phyloP scores from a whole-genome alignment of 2,797 vertebrate species.

The Chromis chromis region DNA sequence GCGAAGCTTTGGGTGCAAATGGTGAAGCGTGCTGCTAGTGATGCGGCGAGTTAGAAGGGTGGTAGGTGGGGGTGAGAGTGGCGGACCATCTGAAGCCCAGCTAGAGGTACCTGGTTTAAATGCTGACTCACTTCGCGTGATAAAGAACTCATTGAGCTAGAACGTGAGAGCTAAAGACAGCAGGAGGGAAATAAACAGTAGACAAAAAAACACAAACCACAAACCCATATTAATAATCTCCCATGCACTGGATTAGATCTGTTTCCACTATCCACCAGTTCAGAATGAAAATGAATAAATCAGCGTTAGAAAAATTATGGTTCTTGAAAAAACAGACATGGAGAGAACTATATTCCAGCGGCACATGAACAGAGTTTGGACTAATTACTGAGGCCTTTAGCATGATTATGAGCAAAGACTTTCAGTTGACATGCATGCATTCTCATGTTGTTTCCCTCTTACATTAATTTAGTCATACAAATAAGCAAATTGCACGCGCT shows the following conservation, averaged over 20 bases:
- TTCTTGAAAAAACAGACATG: constrained; percentile 37
- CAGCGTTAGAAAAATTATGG: constrained; percentile 43
- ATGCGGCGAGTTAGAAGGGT: constrained; percentile 46
- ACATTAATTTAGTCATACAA: constrained; percentile 26
- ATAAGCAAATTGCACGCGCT: constrained; percentile 43
- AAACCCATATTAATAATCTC: constrained; percentile 81
- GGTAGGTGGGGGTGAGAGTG: constrained; percentile 46
- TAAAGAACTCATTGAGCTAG: constrained; percentile 99
- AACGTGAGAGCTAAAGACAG: constrained; percentile 96
- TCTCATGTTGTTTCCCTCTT: constrained; percentile 1
- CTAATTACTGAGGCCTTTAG: constrained; percentile 41
- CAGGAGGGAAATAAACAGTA: constrained; percentile 79
- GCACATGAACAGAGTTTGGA: constrained; percentile 51
- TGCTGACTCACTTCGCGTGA: constrained; percentile 99
- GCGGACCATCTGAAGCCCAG: constrained; percentile 76
- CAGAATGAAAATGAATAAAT: constrained; percentile 49
- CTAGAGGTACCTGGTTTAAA: constrained; percentile 95
- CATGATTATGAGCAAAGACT: constrained; percentile 57
- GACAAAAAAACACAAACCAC: constrained; percentile 79
- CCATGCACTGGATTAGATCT: constrained; percentile 82
- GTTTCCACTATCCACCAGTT: constrained; percentile 60
- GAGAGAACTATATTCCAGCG: constrained; percentile 51
- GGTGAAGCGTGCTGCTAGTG: constrained; percentile 49
- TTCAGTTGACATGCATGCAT: constrained; percentile 50
- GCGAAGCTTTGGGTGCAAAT: constrained; percentile 44